Evolutionary conservation across 2,797 vertebrate species (phyloP).

Genomic region (Alfaro cultratus): DNA sequence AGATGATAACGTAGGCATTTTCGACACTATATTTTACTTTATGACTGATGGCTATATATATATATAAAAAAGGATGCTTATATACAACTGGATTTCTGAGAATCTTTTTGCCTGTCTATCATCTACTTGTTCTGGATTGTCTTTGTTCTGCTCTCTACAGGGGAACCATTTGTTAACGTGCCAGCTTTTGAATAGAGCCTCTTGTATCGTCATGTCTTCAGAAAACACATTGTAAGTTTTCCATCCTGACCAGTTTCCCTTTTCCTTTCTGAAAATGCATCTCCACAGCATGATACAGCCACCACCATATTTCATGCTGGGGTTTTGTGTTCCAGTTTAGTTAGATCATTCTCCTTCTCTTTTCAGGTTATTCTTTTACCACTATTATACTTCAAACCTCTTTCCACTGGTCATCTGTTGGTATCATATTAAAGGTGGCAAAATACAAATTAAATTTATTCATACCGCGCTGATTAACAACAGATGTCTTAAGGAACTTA

Average conservation of each 20-base stretch:
- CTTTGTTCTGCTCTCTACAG: slow-evolving; percentile 35
- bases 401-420: neutral
- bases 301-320: neutral
- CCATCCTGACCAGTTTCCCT: neutral
- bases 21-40: neutral
- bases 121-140: neutral
- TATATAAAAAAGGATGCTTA: neutral
- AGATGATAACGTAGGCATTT: neutral
- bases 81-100: neutral
- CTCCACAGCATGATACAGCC: neutral
- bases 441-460: neutral
- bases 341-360: neutral
- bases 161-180: neutral
- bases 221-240: slow-evolving; percentile 74
- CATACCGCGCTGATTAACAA: neutral
- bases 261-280: neutral
- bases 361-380: neutral
- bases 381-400: neutral
- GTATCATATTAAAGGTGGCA: neutral
- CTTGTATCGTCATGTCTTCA: slow-evolving; percentile 70
- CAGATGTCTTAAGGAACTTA: neutral
- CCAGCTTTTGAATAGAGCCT: slow-evolving; percentile 1
- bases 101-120: neutral
- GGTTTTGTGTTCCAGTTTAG: neutral
- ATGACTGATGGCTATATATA: neutral